Base-by-base conservation (phyloP, 2,888 invertebrate species). In the Eupithecia exiguata region DNA sequence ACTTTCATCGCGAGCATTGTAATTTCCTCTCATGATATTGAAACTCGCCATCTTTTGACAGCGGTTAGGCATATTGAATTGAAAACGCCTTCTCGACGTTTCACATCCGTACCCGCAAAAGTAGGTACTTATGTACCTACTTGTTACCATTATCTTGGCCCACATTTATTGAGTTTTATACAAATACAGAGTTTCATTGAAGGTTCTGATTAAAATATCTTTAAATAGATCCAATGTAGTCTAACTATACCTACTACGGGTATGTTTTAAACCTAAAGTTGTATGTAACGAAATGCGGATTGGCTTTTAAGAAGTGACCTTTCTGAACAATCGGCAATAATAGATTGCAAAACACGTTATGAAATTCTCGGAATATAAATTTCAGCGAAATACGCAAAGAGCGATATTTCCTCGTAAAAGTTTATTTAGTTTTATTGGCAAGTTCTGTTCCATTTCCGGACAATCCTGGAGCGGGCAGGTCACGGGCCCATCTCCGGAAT, bases 21-120 rank as follows among this genome's bases (percentile, higher is more conserved):
- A 89, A 91, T 89, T 90, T 88, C 85, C 86, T 84, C 84, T 81
- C 83, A 83, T 87, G 84, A 84, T 86, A 89, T 89, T 88, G 87
- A 88, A 89, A 82, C 80, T 84, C 84, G 81, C 82, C 84, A 83
- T 83, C 86, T 87, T 84, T 86, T 84, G 82, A 85, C 82, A 85
- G 75, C 82, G 80, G 79, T 82, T 81, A 74, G 77, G 80, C 79
- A 81, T 84, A 85, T 86, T 84, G 82, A 76, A 72, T 72, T 70
- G 72, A 82, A 85, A 83, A 82, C 83, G 82, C 84, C 81, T 82
- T 81, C 83, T 85, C 81, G 80, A 76, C 72, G 77, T 81, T 80
- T 78, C 80, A 78, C 80, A 76, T 72, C 70, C 63, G 68, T 68
- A 63, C 66, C 62, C 67, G 61, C 69, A 66, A 25, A 61, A 40